Percentiles rank a stretch among this genome's conserved stretches.
Evolutionary conservation across 35 echinoderm and acorn worm species (phyloP).

Genomic region (Strongylocentrotus purpuratus): DNA sequence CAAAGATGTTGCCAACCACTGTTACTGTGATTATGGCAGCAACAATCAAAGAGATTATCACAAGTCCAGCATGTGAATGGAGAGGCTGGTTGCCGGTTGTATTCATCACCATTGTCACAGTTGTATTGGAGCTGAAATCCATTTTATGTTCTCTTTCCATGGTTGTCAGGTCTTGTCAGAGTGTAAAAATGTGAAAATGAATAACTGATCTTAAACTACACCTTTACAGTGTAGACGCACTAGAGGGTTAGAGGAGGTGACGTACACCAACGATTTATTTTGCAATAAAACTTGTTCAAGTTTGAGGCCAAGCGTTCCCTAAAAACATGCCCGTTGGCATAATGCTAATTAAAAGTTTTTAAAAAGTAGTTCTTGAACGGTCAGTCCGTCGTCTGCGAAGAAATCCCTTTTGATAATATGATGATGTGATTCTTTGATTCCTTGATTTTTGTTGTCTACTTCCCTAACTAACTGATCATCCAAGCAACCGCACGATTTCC

Average conservation of each 20-base stretch:
- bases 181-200: not conserved
- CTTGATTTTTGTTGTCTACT: not conserved
- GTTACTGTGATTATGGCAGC: not conserved
- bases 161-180: not conserved
- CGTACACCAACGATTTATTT: too few relatives aligned
- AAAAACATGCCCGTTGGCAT: not conserved
- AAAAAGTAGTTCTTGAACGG: not conserved
- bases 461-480: not conserved
- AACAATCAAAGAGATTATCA: not conserved
- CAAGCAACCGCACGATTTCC: not conserved
- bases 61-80: not conserved
- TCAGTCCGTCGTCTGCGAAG: too few relatives aligned
- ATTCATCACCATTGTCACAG: not conserved
- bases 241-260: too few relatives aligned
- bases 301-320: not conserved
- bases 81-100: not conserved
- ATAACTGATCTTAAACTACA: too few relatives aligned
- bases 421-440: too few relatives aligned
- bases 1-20: constrained; percentile 45
- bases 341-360: not conserved
- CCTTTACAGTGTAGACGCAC: too few relatives aligned
- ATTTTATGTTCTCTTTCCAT: not conserved
- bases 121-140: not conserved
- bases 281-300: too few relatives aligned
- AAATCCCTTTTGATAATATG: too few relatives aligned